Conservation (phyloP, 2,113 vertebrate genomes). For the Gymnogyps californianus region DNA sequence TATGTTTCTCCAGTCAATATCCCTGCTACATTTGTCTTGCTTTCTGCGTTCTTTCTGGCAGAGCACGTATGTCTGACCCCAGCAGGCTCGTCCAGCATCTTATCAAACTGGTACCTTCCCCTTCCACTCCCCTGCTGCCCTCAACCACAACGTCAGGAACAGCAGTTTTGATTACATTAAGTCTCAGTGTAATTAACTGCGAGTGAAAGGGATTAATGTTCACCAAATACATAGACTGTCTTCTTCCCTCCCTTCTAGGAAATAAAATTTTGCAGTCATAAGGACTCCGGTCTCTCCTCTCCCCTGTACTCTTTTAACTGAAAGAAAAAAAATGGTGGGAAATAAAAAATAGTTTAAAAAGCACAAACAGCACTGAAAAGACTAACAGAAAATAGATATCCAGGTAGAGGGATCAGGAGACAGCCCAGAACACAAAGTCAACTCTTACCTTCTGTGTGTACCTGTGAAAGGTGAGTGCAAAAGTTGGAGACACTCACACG, state of each 20-base stretch:
- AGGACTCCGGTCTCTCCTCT: not conserved
- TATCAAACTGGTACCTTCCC: not conserved
- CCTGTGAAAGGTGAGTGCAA: not conserved
- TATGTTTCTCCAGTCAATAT: not conserved
- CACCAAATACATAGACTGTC: not conserved
- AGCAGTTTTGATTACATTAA: not conserved
- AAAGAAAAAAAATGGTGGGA: not conserved
- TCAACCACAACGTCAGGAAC: not conserved
- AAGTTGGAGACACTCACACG: not conserved
- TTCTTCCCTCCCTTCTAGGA: not conserved
- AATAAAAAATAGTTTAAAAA: not conserved
- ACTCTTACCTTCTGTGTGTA: constrained; percentile 8
- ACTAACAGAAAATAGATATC: not conserved
- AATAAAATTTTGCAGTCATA: not conserved
- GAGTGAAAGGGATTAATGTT: not conserved
- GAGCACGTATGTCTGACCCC: not conserved
- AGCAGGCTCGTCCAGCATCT: not conserved
- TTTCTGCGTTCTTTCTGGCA: not conserved
- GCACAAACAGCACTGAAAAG: not conserved
- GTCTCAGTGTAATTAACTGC: not conserved
- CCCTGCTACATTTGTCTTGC: not conserved
- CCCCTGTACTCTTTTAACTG: not conserved
- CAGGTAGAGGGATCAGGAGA: not conserved
- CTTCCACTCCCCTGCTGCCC: not conserved
- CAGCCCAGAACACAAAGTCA: not conserved